These are phyloP conservation scores for Ceyx erithaca DNA, from an alignment of 2,797 vertebrate genomes.

Conservation along the genomic window DNA sequence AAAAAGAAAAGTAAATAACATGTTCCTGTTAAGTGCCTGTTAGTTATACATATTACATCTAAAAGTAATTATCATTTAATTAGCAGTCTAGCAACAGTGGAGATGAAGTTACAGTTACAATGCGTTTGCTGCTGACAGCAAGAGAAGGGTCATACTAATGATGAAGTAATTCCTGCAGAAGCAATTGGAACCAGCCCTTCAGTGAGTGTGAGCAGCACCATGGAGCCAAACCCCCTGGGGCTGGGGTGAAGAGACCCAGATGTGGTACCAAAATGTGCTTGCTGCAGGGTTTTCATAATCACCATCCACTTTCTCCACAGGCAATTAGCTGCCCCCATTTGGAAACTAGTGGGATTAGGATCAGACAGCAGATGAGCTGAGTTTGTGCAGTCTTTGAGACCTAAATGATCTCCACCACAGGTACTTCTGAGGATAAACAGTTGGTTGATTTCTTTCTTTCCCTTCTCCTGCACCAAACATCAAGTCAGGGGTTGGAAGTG, in stretches of 20 bases:
- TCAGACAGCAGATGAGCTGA: background rate
- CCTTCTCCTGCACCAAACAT: background rate
- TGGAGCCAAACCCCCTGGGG: rapidly evolving
- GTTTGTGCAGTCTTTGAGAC: rapidly evolving
- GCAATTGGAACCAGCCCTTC: background rate
- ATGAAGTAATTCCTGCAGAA: background rate
- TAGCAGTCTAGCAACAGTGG: constrained; percentile 35
- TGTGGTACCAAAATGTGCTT: background rate
- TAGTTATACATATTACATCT: constrained; percentile 52
- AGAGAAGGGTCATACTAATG: background rate
- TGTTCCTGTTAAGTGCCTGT: constrained; percentile 26
- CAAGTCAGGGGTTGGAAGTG: background rate
- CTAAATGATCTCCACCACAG: background rate
- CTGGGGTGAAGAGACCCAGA: background rate
- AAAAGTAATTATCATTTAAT: constrained; percentile 58
- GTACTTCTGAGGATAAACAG: background rate
- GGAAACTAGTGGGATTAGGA: background rate
- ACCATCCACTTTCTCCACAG: rapidly evolving
- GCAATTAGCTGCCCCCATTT: background rate
- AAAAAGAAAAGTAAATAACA: constrained; percentile 37
- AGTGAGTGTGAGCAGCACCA: background rate
- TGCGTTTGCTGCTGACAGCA: background rate
- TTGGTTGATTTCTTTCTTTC: background rate
- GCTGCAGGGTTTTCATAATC: background rate
- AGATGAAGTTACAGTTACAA: background rate